Base-by-base conservation (phyloP, 2,888 invertebrate genomes). In the Kuschelorhynchus macadamiae region DNA sequence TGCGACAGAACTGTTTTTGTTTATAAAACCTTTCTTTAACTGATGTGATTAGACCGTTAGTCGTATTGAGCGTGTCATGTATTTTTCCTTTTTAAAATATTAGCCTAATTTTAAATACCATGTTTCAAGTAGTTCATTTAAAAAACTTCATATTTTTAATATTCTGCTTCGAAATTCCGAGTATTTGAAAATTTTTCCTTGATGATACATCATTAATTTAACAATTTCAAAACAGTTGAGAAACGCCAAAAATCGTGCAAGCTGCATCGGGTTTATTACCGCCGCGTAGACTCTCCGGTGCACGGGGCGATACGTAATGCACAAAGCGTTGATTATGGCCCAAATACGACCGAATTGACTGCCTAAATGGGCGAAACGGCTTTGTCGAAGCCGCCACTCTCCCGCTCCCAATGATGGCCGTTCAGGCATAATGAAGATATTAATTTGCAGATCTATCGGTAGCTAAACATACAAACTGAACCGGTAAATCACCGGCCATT, bases 251-350 rank as follows among this genome's bases (percentile, higher is more conserved):
- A 5, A 39, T 42, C 42, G 41, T 60, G 30, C 39, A 60, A 60
- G 17, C 17, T 60, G 39, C 30, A 39, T 20, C n/a, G 12, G 33
- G 25, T 60, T 60, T 49, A 49, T 60, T 60, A 39, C 49, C 36
- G 39, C 47, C 36, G 39, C 47, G 21, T 21, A 25, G 59, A 50
- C 17, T 49, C 33, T 56, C 57, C 60, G 71, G 63, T 71, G 71
- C 65, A 63, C 64, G 59, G 67, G 70, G 67, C 71, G 70, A 73
- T 71, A 75, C 73, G 71, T 76, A 76, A 76, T 76, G 74, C 75
- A 76, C 75, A 76, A 77, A 75, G 75, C 75, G 74, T 72, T 76
- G 76, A 77, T 75, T 77, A 76, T 74, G 74, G 71, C 72, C 71
- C 73, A 72, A 75, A 75, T 73, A 69, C 69, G 72, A 66, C 72